Base-by-base conservation (phyloP, 2,888 invertebrate genomes). In the Automeris io region DNA sequence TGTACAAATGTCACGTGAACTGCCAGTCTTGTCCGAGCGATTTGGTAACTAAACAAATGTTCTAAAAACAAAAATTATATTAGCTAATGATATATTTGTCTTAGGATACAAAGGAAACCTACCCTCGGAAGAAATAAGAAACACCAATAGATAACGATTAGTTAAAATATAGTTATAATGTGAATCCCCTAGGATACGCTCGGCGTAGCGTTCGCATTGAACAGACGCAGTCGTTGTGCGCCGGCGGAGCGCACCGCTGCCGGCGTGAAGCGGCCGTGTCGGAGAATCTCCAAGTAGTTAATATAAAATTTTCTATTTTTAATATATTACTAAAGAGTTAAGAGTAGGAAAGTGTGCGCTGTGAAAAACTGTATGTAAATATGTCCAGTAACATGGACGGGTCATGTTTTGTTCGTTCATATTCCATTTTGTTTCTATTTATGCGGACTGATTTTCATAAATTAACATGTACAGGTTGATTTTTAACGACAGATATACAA, bases 281-380 rank as follows among this genome's bases (percentile, higher is more conserved):
- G 68, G 68, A 65, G 83, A 81, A 83, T 82, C 83, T 85, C 85
- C 72, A 62, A 66, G 77, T 70, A 63, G 82, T 78, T 61, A 77
- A 74, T 77, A 77, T 78, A 60, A 78, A 77, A 80, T 82, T 85
- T 85, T 85, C 75, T 85, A 85, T 85, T 85, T 29, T 85, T 85
- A 85, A 81, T 85, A 85, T 80, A 79, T 77, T 70, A 62, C 51
- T 72, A 74, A 72, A 71, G 45, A 45, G 47, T 79, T 77, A 76
- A 69, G 55, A 40, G 67, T 74, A 73, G 70, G 55, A 61, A 63
- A 62, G 64, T 70, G 70, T 70, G 70, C n/a, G n/a, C 66, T 69
- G 69, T 71, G 69, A 68, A 69, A 62, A 57, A 54, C 59, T 57
- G n/a, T 55, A 47, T 75, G 73, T 75, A 72, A 60, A 67, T 72